A percentile compares a stretch with the other conserved stretches of the same genome.
These are phyloP conservation scores for Podabrus alpinus DNA, from an alignment of 2,888 invertebrate genomes.

Conservation along the genomic window DNA sequence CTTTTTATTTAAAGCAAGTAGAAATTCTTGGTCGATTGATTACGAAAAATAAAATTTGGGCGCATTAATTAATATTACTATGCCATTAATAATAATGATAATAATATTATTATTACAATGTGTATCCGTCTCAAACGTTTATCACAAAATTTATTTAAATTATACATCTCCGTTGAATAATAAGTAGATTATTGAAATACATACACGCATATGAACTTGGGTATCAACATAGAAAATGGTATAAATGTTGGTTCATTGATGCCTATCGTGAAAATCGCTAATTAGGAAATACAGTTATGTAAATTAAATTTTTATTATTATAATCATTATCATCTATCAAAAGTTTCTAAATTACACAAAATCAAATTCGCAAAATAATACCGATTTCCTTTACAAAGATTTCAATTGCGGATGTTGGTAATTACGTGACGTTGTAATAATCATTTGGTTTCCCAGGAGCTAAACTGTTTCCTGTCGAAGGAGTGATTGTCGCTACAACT, in stretches of 20 bases:
- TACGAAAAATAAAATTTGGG: not conserved
- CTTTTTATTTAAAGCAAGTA: not conserved
- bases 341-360: not conserved
- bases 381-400: not conserved
- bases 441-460: not conserved
- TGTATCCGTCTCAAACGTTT: no score
- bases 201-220: not conserved
- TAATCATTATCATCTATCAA: no score
- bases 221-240: not conserved
- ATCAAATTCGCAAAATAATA: not conserved
- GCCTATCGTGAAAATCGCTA: not conserved
- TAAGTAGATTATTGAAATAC: not conserved
- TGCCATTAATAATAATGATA: no score
- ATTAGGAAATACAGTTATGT: not conserved
- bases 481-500: not conserved
- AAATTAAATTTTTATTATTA: not conserved
- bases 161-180: no score
- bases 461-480: not conserved
- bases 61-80: no score
- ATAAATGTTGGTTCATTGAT: not conserved
- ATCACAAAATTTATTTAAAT: no score
- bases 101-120: no score
- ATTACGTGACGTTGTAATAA: constrained; percentile 3
- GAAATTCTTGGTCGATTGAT: not conserved
- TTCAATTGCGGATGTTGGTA: constrained; percentile 6